Evolutionary conservation across 2,888 invertebrate species (phyloP).

Genomic region (Agrilus mali): DNA sequence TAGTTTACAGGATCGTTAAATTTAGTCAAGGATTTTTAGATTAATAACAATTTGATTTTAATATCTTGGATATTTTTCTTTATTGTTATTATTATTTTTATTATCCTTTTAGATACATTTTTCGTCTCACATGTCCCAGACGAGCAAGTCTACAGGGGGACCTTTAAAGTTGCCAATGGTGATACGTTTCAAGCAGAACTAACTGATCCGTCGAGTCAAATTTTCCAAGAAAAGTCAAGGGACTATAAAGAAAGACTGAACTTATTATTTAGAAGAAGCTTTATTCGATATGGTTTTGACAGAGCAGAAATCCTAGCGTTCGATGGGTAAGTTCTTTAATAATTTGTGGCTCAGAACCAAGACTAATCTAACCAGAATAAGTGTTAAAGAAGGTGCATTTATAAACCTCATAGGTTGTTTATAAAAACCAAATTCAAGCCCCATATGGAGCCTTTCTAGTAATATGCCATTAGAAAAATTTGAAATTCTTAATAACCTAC

Average conservation of each 20-base stretch:
- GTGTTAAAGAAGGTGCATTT: too few relatives aligned
- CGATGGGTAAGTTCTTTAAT: conserved; percentile 51
- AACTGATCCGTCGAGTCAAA: conserved; percentile 51
- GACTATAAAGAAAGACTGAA: conserved; percentile 66
- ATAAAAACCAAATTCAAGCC: too few relatives aligned
- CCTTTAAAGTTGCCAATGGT: conserved; percentile 57
- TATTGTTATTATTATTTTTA: conserved; percentile 12
- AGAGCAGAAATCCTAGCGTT: conserved; percentile 72
- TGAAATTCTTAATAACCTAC: too few relatives aligned
- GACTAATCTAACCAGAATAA: too few relatives aligned
- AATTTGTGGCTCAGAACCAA: too few relatives aligned
- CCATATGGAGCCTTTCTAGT: too few relatives aligned
- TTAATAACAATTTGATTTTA: too few relatives aligned
- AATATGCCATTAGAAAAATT: too few relatives aligned
- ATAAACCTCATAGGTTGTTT: too few relatives aligned
- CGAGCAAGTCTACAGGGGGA: conserved; percentile 72
- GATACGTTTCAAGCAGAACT: conserved; percentile 58
- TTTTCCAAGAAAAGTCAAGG: conserved; percentile 60
- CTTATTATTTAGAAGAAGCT: conserved; percentile 59
- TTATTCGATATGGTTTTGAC: conserved; percentile 61
- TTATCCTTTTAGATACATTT: conserved; percentile 56
- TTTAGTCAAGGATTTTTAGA: too few relatives aligned
- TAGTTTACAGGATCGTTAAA: too few relatives aligned
- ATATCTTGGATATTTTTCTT: neutral
- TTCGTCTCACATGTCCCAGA: conserved; percentile 57